Evolutionary conservation across 1,140 invertebrate genomes (phyloP), one percentile per base, ranked within the genome.

Genomic region (Acyrthosiphon pisum): DNA sequence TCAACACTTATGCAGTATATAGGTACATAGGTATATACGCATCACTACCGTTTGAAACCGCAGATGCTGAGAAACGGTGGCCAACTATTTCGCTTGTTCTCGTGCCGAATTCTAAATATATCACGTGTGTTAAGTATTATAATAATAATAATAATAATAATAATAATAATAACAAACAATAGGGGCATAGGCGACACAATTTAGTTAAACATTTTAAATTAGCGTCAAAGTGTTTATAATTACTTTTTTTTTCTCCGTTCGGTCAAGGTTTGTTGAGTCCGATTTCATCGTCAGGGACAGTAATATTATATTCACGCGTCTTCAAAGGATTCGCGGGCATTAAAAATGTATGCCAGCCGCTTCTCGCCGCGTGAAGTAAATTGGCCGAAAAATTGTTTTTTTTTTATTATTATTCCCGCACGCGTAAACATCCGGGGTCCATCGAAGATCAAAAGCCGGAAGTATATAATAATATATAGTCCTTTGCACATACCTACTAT

Each of bases 61-160:
- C 60, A 76, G 14, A 76, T n/a, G 30, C 60, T 18, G 60, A 18
- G 11, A 18, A 9, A 35, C 30, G n/a, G 30, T n/a, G n/a, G 60
- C 60, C 60, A n/a, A 76, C 6, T 76, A 76, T 76, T 76, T n/a
- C 30, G 0, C 60, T 76, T 14, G 3, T 76, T 76, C n/a, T 0
- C 60, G n/a, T 76, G 60, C 30, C n/a, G 60, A 76, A 20, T 76
- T 76, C 60, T n/a, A 76, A 76, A 76, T 76, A 76, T 76, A 76
- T n/a, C 18, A 23, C 50, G 60, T 68, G 30, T 30, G 60, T n/a
- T 30, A 60, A 26, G 23, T 30, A 60, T 60, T 30, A 30, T 60
- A 60, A 60, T 60, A 56, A 30, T 8, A 30, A 60, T 60, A 68
- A 2, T 20, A 53, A 9, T 22, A 20, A 53, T 22, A 53, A 53